Percentiles rank a stretch among this genome's conserved stretches.
These are phyloP conservation scores for Trochalopteron elliotii DNA, from an alignment of 2,113 vertebrate genomes.

Conservation along the genomic window DNA sequence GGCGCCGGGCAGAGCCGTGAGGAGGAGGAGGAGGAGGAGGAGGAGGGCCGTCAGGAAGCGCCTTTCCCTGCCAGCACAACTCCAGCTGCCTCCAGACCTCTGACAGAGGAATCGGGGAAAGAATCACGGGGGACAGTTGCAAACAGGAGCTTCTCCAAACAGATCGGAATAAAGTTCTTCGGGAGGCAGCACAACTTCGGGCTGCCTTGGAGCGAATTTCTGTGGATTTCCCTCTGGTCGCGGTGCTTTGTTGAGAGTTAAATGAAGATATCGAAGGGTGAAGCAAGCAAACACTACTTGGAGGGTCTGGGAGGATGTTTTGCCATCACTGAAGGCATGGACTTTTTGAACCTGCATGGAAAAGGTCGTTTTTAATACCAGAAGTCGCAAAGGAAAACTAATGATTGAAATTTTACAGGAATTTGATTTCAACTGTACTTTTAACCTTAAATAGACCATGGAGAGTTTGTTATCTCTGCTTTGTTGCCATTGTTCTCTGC, in stretches of 20 bases:
- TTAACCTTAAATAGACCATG: conserved; percentile 46
- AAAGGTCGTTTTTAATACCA: not conserved
- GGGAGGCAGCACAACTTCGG: not conserved
- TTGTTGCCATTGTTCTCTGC: conserved; percentile 57
- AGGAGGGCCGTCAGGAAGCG: no score
- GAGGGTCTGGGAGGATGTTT: not conserved
- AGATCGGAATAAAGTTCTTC: no score
- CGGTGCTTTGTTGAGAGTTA: not conserved
- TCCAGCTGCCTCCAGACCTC: not conserved
- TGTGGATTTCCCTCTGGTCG: not conserved
- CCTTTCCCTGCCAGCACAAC: not conserved
- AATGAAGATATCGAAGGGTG: not conserved
- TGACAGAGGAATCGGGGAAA: not conserved
- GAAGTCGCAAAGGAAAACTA: not conserved
- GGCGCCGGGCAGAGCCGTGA: no score
- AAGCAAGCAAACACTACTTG: not conserved
- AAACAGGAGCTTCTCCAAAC: not conserved
- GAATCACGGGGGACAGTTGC: not conserved
- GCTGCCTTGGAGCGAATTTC: not conserved
- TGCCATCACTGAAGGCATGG: not conserved
- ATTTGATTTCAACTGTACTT: not conserved
- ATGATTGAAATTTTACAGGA: not conserved
- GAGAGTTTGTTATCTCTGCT: not conserved
- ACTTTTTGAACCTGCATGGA: not conserved
- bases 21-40: no score